These are phyloP conservation scores for Danio choprae DNA, from an alignment of 2,797 vertebrate genomes.

Conservation along the genomic window DNA sequence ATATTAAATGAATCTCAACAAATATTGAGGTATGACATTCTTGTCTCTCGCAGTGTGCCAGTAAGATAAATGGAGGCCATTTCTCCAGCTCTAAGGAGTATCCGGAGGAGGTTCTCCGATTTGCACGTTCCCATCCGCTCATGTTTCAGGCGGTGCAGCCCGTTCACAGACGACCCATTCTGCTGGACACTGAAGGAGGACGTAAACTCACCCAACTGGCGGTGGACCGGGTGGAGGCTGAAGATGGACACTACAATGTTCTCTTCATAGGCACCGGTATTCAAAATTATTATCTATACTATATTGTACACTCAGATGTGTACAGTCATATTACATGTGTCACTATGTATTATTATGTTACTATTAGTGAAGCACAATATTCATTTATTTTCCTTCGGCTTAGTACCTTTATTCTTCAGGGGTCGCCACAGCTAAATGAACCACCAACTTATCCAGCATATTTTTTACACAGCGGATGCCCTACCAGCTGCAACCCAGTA, in stretches of 20 bases:
- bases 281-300: background rate
- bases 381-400: no score
- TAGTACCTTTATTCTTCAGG: no score
- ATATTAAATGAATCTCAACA: background rate
- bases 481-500: no score
- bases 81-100: conserved; percentile 93
- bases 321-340: no score
- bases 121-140: conserved; percentile 89
- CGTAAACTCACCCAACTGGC: conserved; percentile 92
- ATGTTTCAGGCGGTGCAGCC: conserved; percentile 92
- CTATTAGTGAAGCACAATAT: no score
- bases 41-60: conserved; percentile 86
- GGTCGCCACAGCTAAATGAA: no score
- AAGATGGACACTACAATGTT: conserved; percentile 96
- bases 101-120: conserved; percentile 92
- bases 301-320: no score
- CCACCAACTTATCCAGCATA: no score
- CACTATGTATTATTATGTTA: no score
- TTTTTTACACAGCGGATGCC: no score
- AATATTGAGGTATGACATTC: background rate
- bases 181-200: conserved; percentile 89
- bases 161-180: conserved; percentile 86
- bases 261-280: conserved; percentile 95
- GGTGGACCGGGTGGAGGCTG: conserved; percentile 94
- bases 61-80: conserved; percentile 90